Base-by-base conservation (phyloP, 2,113 vertebrate species). In the Pachycephala philippinensis region DNA sequence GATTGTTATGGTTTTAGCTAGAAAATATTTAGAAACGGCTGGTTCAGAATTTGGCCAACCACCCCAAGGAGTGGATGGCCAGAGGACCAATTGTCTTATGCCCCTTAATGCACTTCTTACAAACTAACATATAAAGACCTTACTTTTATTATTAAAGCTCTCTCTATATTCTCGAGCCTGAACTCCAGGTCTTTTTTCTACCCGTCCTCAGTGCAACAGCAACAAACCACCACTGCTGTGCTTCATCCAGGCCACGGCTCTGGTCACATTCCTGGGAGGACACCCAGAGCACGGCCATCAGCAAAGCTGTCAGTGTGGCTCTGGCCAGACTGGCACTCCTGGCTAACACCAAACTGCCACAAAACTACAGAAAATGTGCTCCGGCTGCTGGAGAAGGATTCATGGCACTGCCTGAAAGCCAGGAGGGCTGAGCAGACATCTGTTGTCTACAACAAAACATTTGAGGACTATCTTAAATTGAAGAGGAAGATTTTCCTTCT, bases 401-500 rank as follows among this genome's bases (percentile, higher is more conserved):
- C 28, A 11, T 50, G 50, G 30, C 24, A 5, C 35, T 89, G 85
- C 76, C 79, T 83, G 77, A 84, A 91, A 90, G 68, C 78, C 44
- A 63, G 65, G 49, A 84, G 82, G 84, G 70, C 85, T 66, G 49
- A 82, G 65, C 12, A 83, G 83, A 72, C 69, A 74, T 92, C 86
- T 89, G 93, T 13, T 77, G 68, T 82, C 86, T 84, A 26, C 39
- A 90, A 82, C 30, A 87, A 90, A 96, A 80, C 72, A 57, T 79
- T 91, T 69, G 49, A 93, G 68, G 75, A 78, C 90, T 79, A 90
- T 92, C 93, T 94, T 95, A 94, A 96, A 96, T 65, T 11, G 87
- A 86, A 74, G 60, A 93, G 86, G 92, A 95, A 94, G 84, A 80
- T 93, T 87, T 93, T 75, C 94, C 82, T 92, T 82, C 90, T 87